Evolutionary conservation across 2,113 vertebrate genomes (phyloP), one percentile per base, ranked within the genome.

Genomic region (Cyanoramphus novaezelandiae): DNA sequence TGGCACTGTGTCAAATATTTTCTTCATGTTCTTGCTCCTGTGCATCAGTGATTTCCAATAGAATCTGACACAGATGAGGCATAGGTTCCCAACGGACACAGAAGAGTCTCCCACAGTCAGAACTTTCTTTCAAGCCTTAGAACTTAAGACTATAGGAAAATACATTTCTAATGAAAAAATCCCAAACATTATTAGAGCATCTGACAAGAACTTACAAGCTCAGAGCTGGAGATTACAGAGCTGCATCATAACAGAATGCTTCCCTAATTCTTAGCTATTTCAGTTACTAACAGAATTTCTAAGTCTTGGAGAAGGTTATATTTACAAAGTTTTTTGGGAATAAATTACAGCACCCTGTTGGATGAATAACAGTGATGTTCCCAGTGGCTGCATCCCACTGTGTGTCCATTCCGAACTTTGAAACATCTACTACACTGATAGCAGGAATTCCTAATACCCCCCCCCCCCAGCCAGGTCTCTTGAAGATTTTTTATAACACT

Each of bases 191-290:
- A 88, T 37, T 17, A 80, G 28, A 74, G 29, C 24, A 69, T 25
- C 39, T 33, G n/a, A 77, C 53, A 24, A 53, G 13, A 78, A 23
- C 4, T 90, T 69, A 27, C 49, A 72, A 44, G 31, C 20, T 69
- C 44, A 57, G 39, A 70, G 33, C 4, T 72, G 15, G 10, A 74
- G 65, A 60, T n/a, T 55, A 64, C 23, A 71, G 69, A 53, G 15
- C 14, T 92, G 14, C 20, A 39, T 19, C 0, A 0, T 20, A 79
- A 52, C 12, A 11, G 10, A 68, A 29, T 13, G 9, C 10, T 68
- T 79, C 33, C 33, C 27, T 37, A 27, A 82, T 69, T 82, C 62
- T 71, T 41, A 76, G 39, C 7, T 37, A 23, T 78, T 92, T 64
- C 69, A 79, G 11, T 37, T 46, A 60, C 25, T 60, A 67, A 60